Conservation (phyloP, 2,797 vertebrate genomes). For the Bufotes viridis region DNA sequence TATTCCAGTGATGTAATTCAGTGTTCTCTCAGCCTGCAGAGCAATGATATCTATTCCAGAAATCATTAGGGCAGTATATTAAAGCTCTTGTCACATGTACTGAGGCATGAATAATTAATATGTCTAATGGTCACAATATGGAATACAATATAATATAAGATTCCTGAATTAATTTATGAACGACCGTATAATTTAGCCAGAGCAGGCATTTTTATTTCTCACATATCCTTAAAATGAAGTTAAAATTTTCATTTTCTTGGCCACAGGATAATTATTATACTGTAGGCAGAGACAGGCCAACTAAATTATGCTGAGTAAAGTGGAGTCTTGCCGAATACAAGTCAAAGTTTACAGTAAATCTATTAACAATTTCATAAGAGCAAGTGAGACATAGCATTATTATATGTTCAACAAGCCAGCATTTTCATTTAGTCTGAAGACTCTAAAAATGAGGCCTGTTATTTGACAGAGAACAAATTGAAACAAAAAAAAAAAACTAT, state of each 20-base stretch:
- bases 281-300: constrained; percentile 54
- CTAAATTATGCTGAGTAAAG: constrained; percentile 57
- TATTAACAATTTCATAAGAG: constrained; percentile 54
- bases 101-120: constrained; percentile 57
- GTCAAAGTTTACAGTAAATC: constrained; percentile 58
- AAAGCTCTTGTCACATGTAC: constrained; percentile 45
- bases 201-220: constrained; percentile 56
- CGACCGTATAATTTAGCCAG: constrained; percentile 48
- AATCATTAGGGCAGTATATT: constrained; percentile 50
- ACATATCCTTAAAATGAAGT: constrained; percentile 59
- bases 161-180: constrained; percentile 54
- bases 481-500: constrained; percentile 6
- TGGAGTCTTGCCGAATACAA: constrained; percentile 52
- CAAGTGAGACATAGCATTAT: constrained; percentile 43
- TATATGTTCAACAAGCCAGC: constrained; percentile 46
- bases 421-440: constrained; percentile 47
- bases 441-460: constrained; percentile 36
- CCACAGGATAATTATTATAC: constrained; percentile 49
- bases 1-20: constrained; percentile 23
- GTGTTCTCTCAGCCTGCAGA: constrained; percentile 17
- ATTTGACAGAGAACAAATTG: constrained; percentile 52
- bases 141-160: constrained; percentile 54
- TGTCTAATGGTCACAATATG: constrained; percentile 58
- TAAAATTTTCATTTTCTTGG: constrained; percentile 55
- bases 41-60: constrained; percentile 42